Evolutionary conservation across 2,797 vertebrate genomes (phyloP).

Genomic region (Pipistrellus kuhlii): DNA sequence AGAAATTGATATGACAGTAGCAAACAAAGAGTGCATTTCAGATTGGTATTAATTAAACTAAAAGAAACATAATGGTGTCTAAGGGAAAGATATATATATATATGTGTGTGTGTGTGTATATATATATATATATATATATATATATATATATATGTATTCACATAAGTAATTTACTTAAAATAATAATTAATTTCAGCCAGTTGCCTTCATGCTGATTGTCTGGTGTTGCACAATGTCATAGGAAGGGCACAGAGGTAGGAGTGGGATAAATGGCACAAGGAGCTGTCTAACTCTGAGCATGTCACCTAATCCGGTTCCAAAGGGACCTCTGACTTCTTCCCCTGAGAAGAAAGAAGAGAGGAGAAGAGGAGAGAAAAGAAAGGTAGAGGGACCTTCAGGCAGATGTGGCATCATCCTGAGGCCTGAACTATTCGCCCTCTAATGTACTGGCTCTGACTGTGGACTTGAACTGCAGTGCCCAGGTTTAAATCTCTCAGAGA

Average conservation of each 20-base stretch:
- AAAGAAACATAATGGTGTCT: constrained; percentile 4
- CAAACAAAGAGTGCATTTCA: constrained; percentile 31
- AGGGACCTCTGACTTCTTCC: not conserved
- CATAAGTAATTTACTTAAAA: constrained; percentile 7
- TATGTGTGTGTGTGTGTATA: too few species aligned
- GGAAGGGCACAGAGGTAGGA: not conserved
- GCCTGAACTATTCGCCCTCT: not conserved
- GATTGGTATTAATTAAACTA: constrained; percentile 40
- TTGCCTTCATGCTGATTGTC: not conserved
- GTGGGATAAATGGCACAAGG: not conserved
- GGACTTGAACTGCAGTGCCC: not conserved
- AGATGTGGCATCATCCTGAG: not conserved
- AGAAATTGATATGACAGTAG: constrained; percentile 30
- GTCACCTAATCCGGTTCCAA: not conserved
- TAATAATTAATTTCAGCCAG: not conserved
- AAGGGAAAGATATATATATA: not conserved
- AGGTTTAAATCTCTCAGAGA: not conserved
- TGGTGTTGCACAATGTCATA: not conserved
- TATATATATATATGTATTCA: not conserved
- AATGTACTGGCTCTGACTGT: not conserved
- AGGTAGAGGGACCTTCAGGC: not conserved
- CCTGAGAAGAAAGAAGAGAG: not conserved
- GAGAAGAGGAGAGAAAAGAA: not conserved
- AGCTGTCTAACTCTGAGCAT: not conserved
- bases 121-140: not conserved